phyloP scores from a whole-genome alignment of 2,888 invertebrate species.

The Philereme transversata region DNA sequence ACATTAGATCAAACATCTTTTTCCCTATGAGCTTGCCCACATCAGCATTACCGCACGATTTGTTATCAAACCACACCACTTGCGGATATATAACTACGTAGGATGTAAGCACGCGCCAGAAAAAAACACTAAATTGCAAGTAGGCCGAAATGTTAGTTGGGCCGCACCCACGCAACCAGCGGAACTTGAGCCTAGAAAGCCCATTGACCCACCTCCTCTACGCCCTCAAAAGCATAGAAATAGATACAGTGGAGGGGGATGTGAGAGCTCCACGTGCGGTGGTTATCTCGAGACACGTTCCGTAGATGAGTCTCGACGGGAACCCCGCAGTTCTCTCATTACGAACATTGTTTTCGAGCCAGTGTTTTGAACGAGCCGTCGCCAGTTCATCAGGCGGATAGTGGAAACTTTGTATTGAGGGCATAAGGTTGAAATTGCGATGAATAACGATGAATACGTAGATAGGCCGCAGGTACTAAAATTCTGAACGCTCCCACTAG shows the following conservation, averaged over 20 bases:
- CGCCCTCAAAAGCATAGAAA: conserved; percentile 43
- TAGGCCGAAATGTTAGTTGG: conserved; percentile 63
- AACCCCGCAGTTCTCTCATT: conserved; percentile 63
- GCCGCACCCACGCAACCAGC: conserved; percentile 56
- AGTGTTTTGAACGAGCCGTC: conserved; percentile 57
- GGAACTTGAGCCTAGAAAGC: conserved; percentile 52
- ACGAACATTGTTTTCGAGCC: conserved; percentile 59
- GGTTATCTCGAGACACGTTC: conserved; percentile 54
- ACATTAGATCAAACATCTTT: conserved; percentile 8
- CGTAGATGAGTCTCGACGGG: conserved; percentile 61
- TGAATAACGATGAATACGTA: conserved; percentile 42
- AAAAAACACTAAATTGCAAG: conserved; percentile 65
- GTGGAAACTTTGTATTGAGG: conserved; percentile 40
- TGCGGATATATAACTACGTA: conserved; percentile 42
- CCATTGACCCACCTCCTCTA: conserved; percentile 60
- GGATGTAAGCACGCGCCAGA: conserved; percentile 55
- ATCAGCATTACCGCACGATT: conserved; percentile 19
- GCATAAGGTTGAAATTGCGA: conserved; percentile 40
- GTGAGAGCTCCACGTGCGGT: conserved; percentile 44
- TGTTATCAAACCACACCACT: conserved; percentile 32
- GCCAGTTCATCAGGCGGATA: conserved; percentile 37
- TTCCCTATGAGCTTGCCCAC: conserved; percentile 9
- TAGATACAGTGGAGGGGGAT: conserved; percentile 35
- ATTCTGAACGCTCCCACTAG: conserved; percentile 31
- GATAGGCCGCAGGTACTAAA: conserved; percentile 47